Conservation (phyloP, 2,113 vertebrate species). For the Trachemys scripta region DNA sequence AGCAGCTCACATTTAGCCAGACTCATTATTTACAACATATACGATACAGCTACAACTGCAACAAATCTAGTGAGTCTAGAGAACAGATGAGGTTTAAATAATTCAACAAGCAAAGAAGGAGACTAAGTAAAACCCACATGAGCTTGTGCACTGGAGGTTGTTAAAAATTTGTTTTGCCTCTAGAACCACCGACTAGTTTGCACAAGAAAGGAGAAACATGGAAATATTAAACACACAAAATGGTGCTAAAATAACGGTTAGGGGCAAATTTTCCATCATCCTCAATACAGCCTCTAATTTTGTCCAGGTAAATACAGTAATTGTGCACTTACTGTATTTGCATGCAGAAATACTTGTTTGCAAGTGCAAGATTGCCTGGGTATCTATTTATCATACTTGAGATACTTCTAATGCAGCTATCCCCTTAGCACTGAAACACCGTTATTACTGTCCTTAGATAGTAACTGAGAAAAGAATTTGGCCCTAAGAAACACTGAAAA, state of each 20-base stretch:
- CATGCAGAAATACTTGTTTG: background rate
- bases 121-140: background rate
- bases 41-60: background rate
- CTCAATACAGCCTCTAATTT: background rate
- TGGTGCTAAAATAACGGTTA: background rate
- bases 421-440: background rate
- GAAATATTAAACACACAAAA: background rate
- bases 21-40: conserved; percentile 35
- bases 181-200: background rate
- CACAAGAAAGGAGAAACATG: background rate
- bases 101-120: background rate
- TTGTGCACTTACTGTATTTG: background rate
- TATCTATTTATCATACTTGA: background rate
- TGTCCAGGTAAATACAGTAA: background rate
- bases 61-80: background rate
- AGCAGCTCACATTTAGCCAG: background rate
- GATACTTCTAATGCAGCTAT: background rate
- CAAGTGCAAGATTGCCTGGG: background rate
- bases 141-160: background rate
- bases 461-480: background rate
- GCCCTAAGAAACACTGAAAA: background rate
- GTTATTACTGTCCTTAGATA: background rate
- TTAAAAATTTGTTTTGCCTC: background rate
- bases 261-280: background rate
- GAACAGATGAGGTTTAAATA: background rate